Percentiles rank a stretch among this genome's conserved stretches.
Conservation (phyloP, 2,113 vertebrate genomes). For the Odocoileus hemionus region DNA sequence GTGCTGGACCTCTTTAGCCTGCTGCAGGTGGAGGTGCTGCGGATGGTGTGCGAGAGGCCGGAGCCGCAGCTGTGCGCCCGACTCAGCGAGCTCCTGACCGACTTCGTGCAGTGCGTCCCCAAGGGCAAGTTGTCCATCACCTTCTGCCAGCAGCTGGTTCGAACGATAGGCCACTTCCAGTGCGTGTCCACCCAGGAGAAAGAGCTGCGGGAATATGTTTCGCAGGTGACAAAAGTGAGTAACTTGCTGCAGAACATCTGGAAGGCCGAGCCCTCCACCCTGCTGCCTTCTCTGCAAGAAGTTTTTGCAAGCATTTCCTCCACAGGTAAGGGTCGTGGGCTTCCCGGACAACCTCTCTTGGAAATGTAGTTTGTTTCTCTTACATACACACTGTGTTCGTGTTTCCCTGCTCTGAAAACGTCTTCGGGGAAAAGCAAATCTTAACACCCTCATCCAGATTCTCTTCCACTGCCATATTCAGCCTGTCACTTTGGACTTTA, state of each 20-base stretch:
- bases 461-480: neutral
- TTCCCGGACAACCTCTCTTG: neutral
- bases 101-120: slow-evolving; percentile 96
- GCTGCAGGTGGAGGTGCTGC: slow-evolving; percentile 91
- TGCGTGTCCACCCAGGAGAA: slow-evolving; percentile 88
- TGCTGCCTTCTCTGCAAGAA: slow-evolving; percentile 95
- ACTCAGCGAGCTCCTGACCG: slow-evolving; percentile 89
- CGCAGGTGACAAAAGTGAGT: slow-evolving; percentile 94
- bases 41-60: slow-evolving; percentile 92
- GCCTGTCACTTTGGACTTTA: neutral
- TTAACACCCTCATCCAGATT: neutral
- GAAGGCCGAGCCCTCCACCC: slow-evolving; percentile 92
- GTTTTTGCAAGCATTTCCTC: slow-evolving; percentile 96
- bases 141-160: slow-evolving; percentile 97
- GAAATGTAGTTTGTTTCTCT: neutral
- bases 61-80: slow-evolving; percentile 89
- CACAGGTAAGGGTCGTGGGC: slow-evolving; percentile 83
- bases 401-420: neutral
- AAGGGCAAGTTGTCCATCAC: slow-evolving; percentile 88
- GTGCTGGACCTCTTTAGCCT: slow-evolving; percentile 93
- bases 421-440: neutral
- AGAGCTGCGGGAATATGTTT: slow-evolving; percentile 92
- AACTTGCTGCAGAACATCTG: slow-evolving; percentile 93
- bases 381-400: neutral
- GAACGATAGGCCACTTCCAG: slow-evolving; percentile 95